Evolutionary conservation across 1,140 invertebrate species (phyloP), one percentile per base, ranked within the genome.

Genomic region (Pachypsylla venusta): DNA sequence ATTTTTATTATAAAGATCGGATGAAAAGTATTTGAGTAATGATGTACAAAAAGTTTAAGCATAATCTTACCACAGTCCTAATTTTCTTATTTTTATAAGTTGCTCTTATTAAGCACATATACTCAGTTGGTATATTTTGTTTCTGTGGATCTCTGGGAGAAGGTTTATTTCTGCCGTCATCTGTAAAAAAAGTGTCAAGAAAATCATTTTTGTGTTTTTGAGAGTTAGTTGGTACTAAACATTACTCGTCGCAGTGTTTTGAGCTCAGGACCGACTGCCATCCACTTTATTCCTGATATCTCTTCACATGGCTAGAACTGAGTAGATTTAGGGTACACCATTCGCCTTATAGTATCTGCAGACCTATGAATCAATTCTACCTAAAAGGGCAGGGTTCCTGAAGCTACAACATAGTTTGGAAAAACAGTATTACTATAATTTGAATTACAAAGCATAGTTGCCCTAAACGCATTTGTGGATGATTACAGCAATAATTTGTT

Each of bases 61-160:
- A 60, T 48, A 63, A 64, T 68, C 76, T 70, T 70, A 89, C 83
- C 61, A 88, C 75, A 62, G 86, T 89, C 13, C 81, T 79, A 62
- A 91, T 82, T 76, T 88, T 89, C 64, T 83, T 85, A 26, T 80
- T 83, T 63, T 80, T 79, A 54, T 78, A 73, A 35, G 78, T 75
- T 25, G 85, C 85, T 70, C 85, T 70, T 12, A 89, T 74, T 61
- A 89, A 70, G 72, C 86, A 89, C 68, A 83, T 76, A 68, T 83
- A 84, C 67, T 86, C 84, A 26, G 72, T 67, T 25, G 79, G 78
- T 65, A 81, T 77, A 25, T 73, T 64, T 27, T 72, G 71, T 64
- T 77, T 78, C 70, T 70, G 77, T 1, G 75, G 78, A 66, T 75
- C 69, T 60, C 78, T 73, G 25, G 83, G 84, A 58, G 73, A 74